Evolutionary conservation across 23 tunicate species (phyloP), one percentile per base, ranked within the genome.

Genomic region (Aplidium turbinatum): DNA sequence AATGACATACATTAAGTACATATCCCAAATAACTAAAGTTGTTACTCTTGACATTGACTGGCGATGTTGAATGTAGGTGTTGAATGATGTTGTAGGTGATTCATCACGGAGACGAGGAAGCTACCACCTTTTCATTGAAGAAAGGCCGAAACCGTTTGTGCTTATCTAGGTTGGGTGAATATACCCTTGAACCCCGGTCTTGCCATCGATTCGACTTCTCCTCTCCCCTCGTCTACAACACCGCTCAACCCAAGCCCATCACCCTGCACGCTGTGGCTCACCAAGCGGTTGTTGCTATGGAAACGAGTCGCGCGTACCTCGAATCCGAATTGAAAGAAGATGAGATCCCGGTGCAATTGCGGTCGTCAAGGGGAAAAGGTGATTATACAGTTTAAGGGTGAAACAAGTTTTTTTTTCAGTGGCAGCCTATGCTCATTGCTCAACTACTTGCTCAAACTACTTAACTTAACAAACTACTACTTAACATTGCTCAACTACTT

Each of bases 261-360:
- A 70, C 81, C 6, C 66, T 89, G 31, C 96, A 82, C 11, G 96
- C 96, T 9, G 53, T 89, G 30, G 79, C 88, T 3, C 96, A 89
- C 56, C 78, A 82, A 47, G 79, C 86, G 1, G 48, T 62, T 0
- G 45, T 82, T 16, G 42, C 78, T 35, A 46, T 89, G 77, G 83
- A 73, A 67, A 76, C 89, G 11, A 75, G 39, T 2, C 28, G 69
- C 3, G 25, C 50, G 5, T 70, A 70, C 26, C 26, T 70, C 7
- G 58, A 26, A 23, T 47, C 58, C 6, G 38, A 47, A 2, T 19
- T 47, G 2, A 47, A 70, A 48, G 76, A 70, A 28, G 58, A 47
- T 47, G 51, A 65, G 16, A 50, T 40, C 3, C 65, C 48, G 0
- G 81, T 75, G n/a, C 53, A 33, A 38, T 53, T 83, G 23, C 70